Percentiles rank a stretch among this genome's conserved stretches.
phyloP scores from a whole-genome alignment of 92 coral and sea anemone genomes.

The Epizoanthus stellaris region DNA sequence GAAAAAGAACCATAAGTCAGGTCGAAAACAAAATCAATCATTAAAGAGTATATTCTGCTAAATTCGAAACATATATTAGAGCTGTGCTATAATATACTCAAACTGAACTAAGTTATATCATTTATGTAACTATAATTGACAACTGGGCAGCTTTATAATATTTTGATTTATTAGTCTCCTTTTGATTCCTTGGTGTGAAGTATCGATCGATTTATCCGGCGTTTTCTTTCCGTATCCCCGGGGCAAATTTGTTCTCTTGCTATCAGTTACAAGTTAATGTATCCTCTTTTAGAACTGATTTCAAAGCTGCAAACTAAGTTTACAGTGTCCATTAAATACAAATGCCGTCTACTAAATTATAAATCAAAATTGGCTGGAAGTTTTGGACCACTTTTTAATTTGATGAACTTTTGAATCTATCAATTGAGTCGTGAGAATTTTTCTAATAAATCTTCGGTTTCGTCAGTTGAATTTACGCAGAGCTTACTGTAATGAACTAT shows the following conservation, averaged over 20 bases:
- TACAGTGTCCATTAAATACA: background rate
- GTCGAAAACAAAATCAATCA: background rate
- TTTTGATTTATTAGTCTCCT: conserved; percentile 18
- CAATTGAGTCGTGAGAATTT: conserved; percentile 1
- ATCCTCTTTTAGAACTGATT: conserved; percentile 20
- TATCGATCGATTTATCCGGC: conserved; percentile 13
- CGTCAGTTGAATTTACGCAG: background rate
- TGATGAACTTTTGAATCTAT: conserved; percentile 11
- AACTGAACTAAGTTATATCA: background rate
- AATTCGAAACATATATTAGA: background rate
- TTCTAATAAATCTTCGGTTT: background rate
- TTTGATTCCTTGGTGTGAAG: conserved; percentile 17
- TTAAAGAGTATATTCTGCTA: background rate
- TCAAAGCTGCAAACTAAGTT: background rate
- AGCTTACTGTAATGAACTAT: conserved; percentile 34
- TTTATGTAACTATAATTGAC: conserved; percentile 6
- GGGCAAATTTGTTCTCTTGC: conserved; percentile 4
- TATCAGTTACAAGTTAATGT: conserved; percentile 15
- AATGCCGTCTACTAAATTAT: background rate
- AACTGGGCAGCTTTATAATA: background rate
- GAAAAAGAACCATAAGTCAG: background rate
- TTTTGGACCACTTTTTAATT: background rate
- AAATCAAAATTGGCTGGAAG: background rate
- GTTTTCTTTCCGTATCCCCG: conserved; percentile 5
- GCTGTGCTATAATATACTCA: background rate